Conservation (phyloP, 2,888 invertebrate genomes). For the Cephus pulcher region DNA sequence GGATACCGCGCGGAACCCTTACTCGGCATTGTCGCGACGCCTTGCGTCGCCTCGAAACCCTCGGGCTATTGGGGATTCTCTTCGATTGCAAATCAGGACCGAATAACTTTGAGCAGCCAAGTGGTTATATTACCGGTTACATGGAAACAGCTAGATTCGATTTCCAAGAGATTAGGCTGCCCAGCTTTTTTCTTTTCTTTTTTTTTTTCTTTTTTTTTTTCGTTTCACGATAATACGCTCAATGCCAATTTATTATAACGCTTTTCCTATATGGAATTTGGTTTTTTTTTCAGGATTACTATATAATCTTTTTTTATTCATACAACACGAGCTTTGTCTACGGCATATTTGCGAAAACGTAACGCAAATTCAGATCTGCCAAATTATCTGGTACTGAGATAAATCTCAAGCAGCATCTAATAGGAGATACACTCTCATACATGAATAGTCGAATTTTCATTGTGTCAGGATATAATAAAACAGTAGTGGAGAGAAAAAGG, state of each 20-base stretch:
- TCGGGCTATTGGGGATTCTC: slow-evolving; percentile 1
- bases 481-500: neutral
- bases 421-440: neutral
- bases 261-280: neutral
- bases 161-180: slow-evolving; percentile 3
- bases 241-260: neutral
- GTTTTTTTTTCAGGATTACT: slow-evolving; percentile 12
- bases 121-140: slow-evolving; percentile 8
- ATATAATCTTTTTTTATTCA: slow-evolving; percentile 18
- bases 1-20: slow-evolving; percentile 20
- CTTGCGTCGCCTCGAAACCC: slow-evolving; percentile 9
- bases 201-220: neutral
- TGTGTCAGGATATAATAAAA: neutral
- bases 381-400: neutral
- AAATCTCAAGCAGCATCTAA: neutral
- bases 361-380: too few relatives aligned
- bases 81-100: slow-evolving; percentile 6
- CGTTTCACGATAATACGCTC: neutral
- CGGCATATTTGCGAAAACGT: too few relatives aligned
- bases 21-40: slow-evolving; percentile 23
- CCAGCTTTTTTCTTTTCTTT: neutral
- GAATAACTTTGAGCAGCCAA: slow-evolving; percentile 4
- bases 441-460: neutral
- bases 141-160: slow-evolving; percentile 3
- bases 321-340: neutral